Conservation (phyloP, 37 sponge, comb jelly and placozoan species). For the Corticium candelabrum region DNA sequence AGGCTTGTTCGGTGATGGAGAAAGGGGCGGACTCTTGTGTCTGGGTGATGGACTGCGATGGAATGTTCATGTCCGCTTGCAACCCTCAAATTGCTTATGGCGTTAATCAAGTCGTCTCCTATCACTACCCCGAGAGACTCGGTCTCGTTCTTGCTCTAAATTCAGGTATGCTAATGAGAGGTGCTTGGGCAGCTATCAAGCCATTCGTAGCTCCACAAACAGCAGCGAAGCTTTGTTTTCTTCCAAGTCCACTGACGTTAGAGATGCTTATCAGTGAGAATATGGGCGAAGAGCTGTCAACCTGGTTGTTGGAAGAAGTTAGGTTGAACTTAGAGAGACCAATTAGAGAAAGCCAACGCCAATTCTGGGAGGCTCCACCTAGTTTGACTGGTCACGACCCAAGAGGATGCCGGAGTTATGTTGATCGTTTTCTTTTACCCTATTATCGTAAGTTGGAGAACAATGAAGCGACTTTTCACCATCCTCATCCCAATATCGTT, state of each 20-base stretch:
- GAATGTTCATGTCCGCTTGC: background rate
- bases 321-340: background rate
- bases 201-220: constrained; percentile 18
- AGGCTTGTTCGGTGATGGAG: background rate
- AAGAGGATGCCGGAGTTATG: background rate
- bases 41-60: background rate
- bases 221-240: constrained; percentile 53
- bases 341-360: background rate
- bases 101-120: background rate
- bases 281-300: constrained; percentile 10
- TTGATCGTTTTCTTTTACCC: background rate
- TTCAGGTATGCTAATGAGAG: background rate
- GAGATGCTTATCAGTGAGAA: constrained; percentile 38
- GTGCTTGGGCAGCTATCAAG: constrained; percentile 9
- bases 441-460: background rate
- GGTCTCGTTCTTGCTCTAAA: background rate
- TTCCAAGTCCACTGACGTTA: constrained; percentile 55
- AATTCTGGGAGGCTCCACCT: background rate
- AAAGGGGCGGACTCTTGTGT: background rate
- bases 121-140: constrained; percentile 8
- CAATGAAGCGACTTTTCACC: background rate
- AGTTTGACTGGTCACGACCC: background rate
- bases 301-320: background rate
- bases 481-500: constrained; percentile 12
- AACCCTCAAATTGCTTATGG: background rate